Conservation (phyloP, 2,797 vertebrate species). For the Sus cebifrons region DNA sequence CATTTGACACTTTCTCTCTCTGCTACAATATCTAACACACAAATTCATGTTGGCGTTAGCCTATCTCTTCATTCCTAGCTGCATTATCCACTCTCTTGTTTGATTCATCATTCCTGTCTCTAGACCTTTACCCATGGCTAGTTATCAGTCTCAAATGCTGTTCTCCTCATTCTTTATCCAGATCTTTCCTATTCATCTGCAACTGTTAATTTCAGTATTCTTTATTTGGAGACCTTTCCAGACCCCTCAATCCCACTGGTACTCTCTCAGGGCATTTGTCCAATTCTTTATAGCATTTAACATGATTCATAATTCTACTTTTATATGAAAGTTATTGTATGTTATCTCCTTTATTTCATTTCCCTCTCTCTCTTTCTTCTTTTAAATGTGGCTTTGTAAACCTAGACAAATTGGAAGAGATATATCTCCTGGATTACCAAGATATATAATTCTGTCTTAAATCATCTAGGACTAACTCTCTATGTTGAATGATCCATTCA, state of each 20-base stretch:
- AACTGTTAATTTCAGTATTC: neutral
- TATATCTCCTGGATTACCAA: neutral
- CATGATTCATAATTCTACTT: conserved; percentile 37
- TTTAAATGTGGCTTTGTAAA: neutral
- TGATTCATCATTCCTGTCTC: neutral
- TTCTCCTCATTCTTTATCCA: neutral
- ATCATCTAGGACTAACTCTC: neutral
- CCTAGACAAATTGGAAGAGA: neutral
- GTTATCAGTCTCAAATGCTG: neutral
- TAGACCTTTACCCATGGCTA: neutral
- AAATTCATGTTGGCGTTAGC: neutral
- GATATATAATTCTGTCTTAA: conserved; percentile 18
- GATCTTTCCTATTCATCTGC: neutral
- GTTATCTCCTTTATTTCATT: neutral
- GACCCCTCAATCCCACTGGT: neutral
- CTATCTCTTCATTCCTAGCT: neutral
- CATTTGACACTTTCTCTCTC: neutral
- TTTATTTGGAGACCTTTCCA: neutral
- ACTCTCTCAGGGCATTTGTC: neutral
- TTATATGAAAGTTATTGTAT: conserved; percentile 37
- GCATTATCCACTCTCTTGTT: neutral
- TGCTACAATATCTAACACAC: neutral
- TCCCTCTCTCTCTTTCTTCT: neutral
- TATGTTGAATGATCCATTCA: neutral
- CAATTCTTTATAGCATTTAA: neutral